These are phyloP conservation scores for western clawed frog (Xenopus tropicalis) DNA, from an alignment of 2,113 vertebrate genomes.

Conservation along the genomic window UCB_Xtro_10.0 CM004450.2:141437001-141437500, in stretches of 20 bases:
- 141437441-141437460: background rate
- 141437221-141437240: background rate
- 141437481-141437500: background rate
- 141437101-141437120: conserved; percentile 59
- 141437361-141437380: no score
- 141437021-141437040: conserved; percentile 31
- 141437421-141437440: no score
- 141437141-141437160: conserved; percentile 60
- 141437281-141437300: background rate
- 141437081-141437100: conserved; percentile 53
- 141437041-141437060: conserved; percentile 54
- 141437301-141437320: conserved; percentile 6
- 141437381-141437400: no score
- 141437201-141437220: no score
- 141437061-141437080: conserved; percentile 53
- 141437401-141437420: no score
- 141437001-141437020: no score
- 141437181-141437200: background rate
- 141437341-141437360: no score
- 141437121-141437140: conserved; percentile 64
- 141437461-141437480: no score
- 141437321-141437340: conserved; percentile 21
- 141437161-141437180: conserved; percentile 52
- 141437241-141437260: no score
- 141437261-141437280: no score